Evolutionary conservation across 1,140 invertebrate genomes (phyloP).

Genomic region (Cecropterus lyciades): DNA sequence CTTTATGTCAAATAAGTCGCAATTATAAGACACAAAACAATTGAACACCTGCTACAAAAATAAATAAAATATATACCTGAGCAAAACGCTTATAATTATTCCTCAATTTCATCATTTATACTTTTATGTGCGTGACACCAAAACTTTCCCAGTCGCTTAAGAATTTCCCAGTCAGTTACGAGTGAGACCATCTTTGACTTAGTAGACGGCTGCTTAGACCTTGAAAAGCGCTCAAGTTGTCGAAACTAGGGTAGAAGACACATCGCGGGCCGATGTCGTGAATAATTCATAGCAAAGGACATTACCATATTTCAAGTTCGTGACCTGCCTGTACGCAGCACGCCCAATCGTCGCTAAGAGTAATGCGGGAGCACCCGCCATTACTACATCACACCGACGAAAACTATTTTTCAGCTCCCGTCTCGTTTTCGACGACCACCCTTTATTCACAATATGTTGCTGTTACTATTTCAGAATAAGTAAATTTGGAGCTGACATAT

Average conservation of each 20-base stretch:
- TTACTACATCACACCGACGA: slow-evolving; percentile 1
- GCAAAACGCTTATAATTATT: too few relatives aligned
- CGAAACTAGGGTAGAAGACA: slow-evolving; percentile 25
- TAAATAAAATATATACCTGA: too few relatives aligned
- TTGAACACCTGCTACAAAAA: too few relatives aligned
- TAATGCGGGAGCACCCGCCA: neutral
- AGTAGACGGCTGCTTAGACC: too few relatives aligned
- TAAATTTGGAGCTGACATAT: too few relatives aligned
- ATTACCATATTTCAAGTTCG: slow-evolving; percentile 23
- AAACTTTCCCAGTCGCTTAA: too few relatives aligned
- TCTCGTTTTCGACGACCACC: neutral
- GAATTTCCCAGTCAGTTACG: neutral
- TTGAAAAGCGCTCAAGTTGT: slow-evolving; percentile 22
- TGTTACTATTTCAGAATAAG: too few relatives aligned
- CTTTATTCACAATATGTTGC: neutral
- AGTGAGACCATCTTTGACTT: too few relatives aligned
- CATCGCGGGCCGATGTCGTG: slow-evolving; percentile 1
- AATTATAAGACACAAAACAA: too few relatives aligned
- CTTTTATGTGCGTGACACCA: too few relatives aligned
- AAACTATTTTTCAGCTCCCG: slow-evolving; percentile 1
- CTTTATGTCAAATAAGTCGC: too few relatives aligned
- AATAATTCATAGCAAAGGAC: slow-evolving; percentile 19
- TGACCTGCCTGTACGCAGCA: slow-evolving; percentile 18
- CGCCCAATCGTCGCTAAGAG: slow-evolving; percentile 6
- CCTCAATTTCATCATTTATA: too few relatives aligned